These are phyloP conservation scores for Yponomeuta malinellus DNA, from an alignment of 2,888 invertebrate species.

Conservation along the genomic window DNA sequence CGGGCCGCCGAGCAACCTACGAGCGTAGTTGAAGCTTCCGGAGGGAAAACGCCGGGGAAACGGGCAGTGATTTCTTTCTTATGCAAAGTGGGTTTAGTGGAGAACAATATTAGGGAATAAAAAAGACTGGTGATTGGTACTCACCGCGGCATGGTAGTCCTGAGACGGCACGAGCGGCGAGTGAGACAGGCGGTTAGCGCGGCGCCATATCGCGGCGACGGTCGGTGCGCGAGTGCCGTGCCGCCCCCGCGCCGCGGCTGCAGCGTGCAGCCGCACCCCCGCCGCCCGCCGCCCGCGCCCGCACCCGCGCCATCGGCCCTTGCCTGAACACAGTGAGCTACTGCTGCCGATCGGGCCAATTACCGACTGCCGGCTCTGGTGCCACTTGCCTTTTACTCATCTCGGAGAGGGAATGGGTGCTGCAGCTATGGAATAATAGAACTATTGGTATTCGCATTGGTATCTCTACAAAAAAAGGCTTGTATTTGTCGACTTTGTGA, in stretches of 20 bases:
- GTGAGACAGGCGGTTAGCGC: slow-evolving; percentile 20
- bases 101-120: too few species aligned
- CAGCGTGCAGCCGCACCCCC: slow-evolving; percentile 7
- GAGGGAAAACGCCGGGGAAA: slow-evolving; percentile 36
- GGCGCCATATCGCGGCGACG: slow-evolving; percentile 51
- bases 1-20: neutral
- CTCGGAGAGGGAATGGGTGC: too few species aligned
- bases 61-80: slow-evolving; percentile 18
- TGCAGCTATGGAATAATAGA: too few species aligned
- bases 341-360: too few species aligned
- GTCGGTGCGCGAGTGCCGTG: slow-evolving; percentile 52
- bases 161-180: too few species aligned
- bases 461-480: too few species aligned
- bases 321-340: too few species aligned
- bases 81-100: too few species aligned
- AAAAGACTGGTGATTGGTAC: slow-evolving; percentile 23
- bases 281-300: neutral
- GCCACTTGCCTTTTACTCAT: too few species aligned
- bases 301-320: neutral
- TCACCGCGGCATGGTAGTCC: slow-evolving; percentile 36
- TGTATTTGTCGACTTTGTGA: too few species aligned
- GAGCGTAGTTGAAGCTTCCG: slow-evolving; percentile 17
- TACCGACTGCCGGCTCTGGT: too few species aligned
- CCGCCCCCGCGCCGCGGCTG: slow-evolving; percentile 9
- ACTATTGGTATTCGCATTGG: too few species aligned